phyloP scores from a whole-genome alignment of 2,113 vertebrate species.

The Danio rerio region DNA sequence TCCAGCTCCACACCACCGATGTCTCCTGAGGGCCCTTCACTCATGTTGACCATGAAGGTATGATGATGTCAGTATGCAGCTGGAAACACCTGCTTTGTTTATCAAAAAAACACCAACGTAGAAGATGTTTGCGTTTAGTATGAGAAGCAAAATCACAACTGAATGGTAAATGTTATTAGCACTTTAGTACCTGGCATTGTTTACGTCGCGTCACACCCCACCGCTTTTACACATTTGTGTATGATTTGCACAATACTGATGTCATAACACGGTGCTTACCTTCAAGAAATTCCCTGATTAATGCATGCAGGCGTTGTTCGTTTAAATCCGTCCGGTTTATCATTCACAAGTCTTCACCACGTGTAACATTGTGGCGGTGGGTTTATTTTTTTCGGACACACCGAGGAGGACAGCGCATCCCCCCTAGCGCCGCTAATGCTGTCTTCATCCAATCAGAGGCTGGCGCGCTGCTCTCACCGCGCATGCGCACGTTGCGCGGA shows the following conservation, averaged over 20 bases:
- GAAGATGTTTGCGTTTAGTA: neutral
- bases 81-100: slow-evolving; percentile 8
- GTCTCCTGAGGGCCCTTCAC: neutral
- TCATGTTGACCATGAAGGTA: neutral
- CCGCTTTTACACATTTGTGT: neutral
- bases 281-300: neutral
- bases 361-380: neutral
- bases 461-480: neutral
- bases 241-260: neutral
- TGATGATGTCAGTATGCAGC: slow-evolving; percentile 9
- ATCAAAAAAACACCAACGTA: neutral
- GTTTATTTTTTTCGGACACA: slow-evolving; percentile 27
- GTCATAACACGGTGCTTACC: slow-evolving; percentile 7
- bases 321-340: neutral
- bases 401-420: neutral
- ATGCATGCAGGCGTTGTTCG: neutral
- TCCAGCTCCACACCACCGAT: slow-evolving; percentile 44
- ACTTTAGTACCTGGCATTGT: neutral
- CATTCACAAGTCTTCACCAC: neutral
- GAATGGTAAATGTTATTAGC: neutral
- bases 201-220: slow-evolving; percentile 8
- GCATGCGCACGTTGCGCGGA: neutral
- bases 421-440: neutral
- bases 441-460: slow-evolving; percentile 11
- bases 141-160: neutral